A percentile compares a stretch with the other conserved stretches of the same genome.
Conservation (phyloP, 2,888 invertebrate species). For the Tiliacea aurago region DNA sequence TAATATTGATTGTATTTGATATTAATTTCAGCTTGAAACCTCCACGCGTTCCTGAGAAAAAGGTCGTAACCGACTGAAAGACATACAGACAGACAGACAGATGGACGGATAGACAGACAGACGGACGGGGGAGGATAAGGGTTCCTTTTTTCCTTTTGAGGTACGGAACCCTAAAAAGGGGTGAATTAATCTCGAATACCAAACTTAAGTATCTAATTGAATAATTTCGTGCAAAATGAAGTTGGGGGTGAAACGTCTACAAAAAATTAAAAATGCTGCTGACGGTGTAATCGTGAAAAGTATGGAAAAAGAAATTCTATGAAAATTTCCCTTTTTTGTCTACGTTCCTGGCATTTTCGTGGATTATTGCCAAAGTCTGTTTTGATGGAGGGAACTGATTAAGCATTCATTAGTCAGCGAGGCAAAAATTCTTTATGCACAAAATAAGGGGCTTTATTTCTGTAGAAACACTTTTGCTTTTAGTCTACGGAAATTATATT, state of each 20-base stretch:
- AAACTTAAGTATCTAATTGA: conserved; percentile 82
- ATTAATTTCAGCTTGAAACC: too few species aligned
- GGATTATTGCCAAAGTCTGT: conserved; percentile 27
- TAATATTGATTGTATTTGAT: too few species aligned
- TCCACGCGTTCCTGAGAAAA: too few species aligned
- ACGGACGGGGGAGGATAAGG: too few species aligned
- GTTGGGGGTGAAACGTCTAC: conserved; percentile 32
- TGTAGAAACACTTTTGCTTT: neutral
- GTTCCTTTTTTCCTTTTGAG: too few species aligned
- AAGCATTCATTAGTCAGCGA: conserved; percentile 44
- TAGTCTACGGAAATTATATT: conserved; percentile 1
- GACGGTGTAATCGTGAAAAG: conserved; percentile 42
- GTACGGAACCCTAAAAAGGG: conserved; percentile 68
- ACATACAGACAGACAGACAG: too few species aligned
- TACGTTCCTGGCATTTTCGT: conserved; percentile 18
- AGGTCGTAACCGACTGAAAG: too few species aligned
- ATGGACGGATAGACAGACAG: too few species aligned
- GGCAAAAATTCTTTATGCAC: conserved; percentile 24
- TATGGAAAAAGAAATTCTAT: conserved; percentile 39
- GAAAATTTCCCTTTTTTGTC: conserved; percentile 23
- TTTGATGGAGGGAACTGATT: conserved; percentile 40
- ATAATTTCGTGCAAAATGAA: conserved; percentile 80
- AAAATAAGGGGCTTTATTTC: neutral
- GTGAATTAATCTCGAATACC: conserved; percentile 79
- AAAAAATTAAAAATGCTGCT: conserved; percentile 60